Evolutionary conservation across 2,888 invertebrate species (phyloP).

Genomic region (Drosophila infuscata): DNA sequence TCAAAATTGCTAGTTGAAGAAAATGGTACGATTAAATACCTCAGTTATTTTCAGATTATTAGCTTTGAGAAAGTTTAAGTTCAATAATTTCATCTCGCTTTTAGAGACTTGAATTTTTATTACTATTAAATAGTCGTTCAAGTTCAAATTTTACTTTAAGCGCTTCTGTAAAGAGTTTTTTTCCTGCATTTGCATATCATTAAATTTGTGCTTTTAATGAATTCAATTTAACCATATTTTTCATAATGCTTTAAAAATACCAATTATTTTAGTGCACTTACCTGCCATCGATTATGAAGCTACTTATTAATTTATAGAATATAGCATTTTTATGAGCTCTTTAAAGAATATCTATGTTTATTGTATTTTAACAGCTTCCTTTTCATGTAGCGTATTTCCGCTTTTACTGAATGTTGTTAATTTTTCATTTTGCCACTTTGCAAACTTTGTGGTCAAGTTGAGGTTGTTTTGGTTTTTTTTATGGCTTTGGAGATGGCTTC

Average conservation of each 20-base stretch:
- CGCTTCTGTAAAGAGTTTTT: not conserved
- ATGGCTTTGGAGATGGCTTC: conserved; percentile 24
- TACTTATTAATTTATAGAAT: not conserved
- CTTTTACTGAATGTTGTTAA: not conserved
- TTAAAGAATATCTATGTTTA: not conserved
- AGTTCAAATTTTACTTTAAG: not conserved
- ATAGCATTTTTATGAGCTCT: not conserved
- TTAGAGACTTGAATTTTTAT: not conserved
- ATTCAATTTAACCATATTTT: not conserved
- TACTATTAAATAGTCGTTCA: not conserved
- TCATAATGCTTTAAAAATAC: not conserved
- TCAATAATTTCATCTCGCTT: no score
- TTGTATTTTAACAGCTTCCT: conserved; percentile 3
- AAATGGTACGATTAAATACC: not conserved
- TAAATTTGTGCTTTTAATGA: not conserved
- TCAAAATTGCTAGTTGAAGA: not conserved
- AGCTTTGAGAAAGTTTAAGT: not conserved
- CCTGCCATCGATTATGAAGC: not conserved
- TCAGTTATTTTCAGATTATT: not conserved
- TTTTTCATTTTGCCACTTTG: conserved; percentile 35
- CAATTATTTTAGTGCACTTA: not conserved
- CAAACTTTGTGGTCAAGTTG: conserved; percentile 53
- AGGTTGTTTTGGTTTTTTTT: conserved; percentile 41
- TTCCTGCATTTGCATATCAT: not conserved
- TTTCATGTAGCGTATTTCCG: conserved; percentile 20